phyloP scores from a whole-genome alignment of 2,113 vertebrate species.

The Stictonetta naevosa region DNA sequence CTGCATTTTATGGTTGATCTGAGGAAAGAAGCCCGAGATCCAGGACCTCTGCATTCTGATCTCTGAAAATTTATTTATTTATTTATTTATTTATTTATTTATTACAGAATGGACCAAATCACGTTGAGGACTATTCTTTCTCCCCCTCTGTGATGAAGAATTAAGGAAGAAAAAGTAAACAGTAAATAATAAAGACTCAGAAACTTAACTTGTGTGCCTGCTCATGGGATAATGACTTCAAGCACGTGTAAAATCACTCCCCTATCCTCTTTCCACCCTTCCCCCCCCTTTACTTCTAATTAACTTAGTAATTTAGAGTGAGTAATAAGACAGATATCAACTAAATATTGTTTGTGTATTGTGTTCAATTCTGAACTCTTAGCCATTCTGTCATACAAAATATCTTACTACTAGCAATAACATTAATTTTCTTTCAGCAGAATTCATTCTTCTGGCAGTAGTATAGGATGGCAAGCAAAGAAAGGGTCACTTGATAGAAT shows the following conservation, averaged over 20 bases:
- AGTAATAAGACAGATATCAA: not conserved
- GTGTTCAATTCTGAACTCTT: not conserved
- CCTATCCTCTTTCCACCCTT: accelerated
- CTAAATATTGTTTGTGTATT: not conserved
- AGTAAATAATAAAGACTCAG: not conserved
- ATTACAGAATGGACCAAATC: not conserved
- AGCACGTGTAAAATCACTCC: not conserved
- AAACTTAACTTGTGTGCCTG: not conserved
- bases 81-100: no score
- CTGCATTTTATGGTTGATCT: not conserved
- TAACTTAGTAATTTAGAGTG: not conserved
- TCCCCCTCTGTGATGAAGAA: not conserved
- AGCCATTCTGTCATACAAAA: not conserved
- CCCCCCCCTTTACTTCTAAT: not conserved
- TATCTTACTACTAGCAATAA: not conserved
- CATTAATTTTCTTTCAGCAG: not conserved
- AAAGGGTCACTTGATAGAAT: not conserved
- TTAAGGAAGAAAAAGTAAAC: not conserved
- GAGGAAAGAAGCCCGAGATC: not conserved
- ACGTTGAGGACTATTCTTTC: not conserved
- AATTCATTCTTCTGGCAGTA: not conserved
- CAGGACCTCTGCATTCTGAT: not conserved
- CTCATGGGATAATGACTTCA: not conserved
- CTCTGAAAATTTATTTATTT: not conserved
- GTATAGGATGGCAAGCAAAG: not conserved